Percentiles rank a stretch among this genome's conserved stretches.
Evolutionary conservation across 2,888 invertebrate species (phyloP).

Genomic region (Oegoconia quadripuncta): DNA sequence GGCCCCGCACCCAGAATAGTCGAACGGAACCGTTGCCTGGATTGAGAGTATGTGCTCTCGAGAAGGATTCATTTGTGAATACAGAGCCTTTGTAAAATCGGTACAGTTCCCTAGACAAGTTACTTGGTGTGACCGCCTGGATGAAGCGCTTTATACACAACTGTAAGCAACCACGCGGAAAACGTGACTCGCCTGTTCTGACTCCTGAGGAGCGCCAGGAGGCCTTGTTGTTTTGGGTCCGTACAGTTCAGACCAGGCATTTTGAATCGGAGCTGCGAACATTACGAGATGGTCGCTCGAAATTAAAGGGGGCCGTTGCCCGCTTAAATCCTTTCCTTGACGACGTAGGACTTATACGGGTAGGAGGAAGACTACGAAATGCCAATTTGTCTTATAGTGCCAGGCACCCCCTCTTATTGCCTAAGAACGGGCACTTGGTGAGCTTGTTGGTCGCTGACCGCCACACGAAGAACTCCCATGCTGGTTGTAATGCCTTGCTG

Average conservation of each 20-base stretch:
- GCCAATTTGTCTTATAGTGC: not conserved
- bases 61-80: constrained; percentile 5
- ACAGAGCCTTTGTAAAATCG: not conserved
- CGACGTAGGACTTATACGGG: not conserved
- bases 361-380: not conserved
- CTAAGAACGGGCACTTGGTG: constrained; percentile 7
- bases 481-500: constrained; percentile 6
- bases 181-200: too few species aligned
- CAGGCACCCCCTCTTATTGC: constrained; percentile 9
- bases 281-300: too few species aligned
- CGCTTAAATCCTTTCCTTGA: constrained; percentile 1
- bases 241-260: constrained; percentile 7
- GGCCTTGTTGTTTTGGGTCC: constrained; percentile 3
- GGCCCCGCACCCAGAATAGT: too few species aligned
- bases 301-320: too few species aligned
- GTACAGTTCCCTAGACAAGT: constrained; percentile 1
- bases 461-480: constrained; percentile 9
- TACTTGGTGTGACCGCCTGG: constrained; percentile 1
- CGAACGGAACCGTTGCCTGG: too few species aligned
- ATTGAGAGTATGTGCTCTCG: too few species aligned
- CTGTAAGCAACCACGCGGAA: too few species aligned
- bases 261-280: too few species aligned
- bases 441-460: constrained; percentile 7
- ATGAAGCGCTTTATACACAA: too few species aligned
- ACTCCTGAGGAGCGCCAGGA: too few species aligned